Base-by-base conservation (phyloP, 2,888 invertebrate genomes). In the Psococerastis gibbosa region DNA sequence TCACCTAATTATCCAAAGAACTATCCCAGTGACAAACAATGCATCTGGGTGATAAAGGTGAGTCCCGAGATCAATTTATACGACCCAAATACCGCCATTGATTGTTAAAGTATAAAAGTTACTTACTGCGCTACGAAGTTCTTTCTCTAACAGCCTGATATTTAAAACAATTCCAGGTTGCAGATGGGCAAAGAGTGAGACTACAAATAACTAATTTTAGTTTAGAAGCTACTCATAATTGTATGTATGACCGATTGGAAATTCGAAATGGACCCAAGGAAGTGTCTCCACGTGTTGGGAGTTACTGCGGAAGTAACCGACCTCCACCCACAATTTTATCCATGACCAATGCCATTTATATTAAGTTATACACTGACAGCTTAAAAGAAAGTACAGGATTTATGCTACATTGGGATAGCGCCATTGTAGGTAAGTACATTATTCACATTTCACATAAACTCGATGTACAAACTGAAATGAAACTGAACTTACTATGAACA, bases 21-120 rank as follows among this genome's bases (percentile, higher is more conserved):
- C 11, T 94, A 92, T 57, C 75, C 78, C 2, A 58, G 62, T 2
- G 69, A 72, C 50, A 69, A 70, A 47, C 72, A 81, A 47, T 95
- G 94, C 56, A 63, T 64, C n/a, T 95, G 91, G 91, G 65, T 68
- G 0, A 75, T 94, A 45, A 69, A 68, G 13, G 82, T 73, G 0
- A 5, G 20, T 11, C 27, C n/a, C n/a, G n/a, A n/a, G n/a, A n/a
- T n/a, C n/a, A n/a, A n/a, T n/a, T n/a, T n/a, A n/a, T n/a, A n/a
- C n/a, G n/a, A n/a, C n/a, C n/a, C n/a, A n/a, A n/a, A n/a, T n/a
- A n/a, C n/a, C n/a, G n/a, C n/a, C n/a, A n/a, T n/a, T n/a, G n/a
- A n/a, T n/a, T n/a, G n/a, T n/a, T n/a, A n/a, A n/a, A n/a, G n/a
- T n/a, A n/a, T n/a, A n/a, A n/a, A n/a, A n/a, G n/a, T n/a, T n/a